Evolutionary conservation across 2,797 vertebrate species (phyloP).

Genomic region (Danio aesculapii): DNA sequence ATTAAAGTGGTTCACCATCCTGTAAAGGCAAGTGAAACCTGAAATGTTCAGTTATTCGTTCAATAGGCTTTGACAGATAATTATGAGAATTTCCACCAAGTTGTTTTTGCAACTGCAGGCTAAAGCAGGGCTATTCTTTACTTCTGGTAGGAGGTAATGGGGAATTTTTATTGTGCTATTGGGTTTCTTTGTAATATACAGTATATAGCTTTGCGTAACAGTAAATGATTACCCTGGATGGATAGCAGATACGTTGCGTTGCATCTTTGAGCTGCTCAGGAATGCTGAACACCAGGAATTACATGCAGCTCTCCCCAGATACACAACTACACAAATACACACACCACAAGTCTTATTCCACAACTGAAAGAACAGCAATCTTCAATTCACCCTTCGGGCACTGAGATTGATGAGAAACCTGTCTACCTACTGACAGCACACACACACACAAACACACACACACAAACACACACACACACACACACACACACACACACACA

Average conservation of each 20-base stretch:
- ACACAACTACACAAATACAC: neutral
- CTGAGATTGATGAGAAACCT: neutral
- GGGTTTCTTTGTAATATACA: constrained; percentile 29
- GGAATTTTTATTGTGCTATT: constrained; percentile 41
- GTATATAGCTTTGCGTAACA: constrained; percentile 4
- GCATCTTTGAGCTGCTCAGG: neutral
- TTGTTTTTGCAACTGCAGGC: neutral
- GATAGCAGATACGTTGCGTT: constrained; percentile 7
- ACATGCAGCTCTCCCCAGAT: neutral
- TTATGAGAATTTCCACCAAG: too few relatives aligned
- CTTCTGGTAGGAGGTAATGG: neutral
- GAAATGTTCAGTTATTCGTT: too few relatives aligned
- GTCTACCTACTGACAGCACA: neutral
- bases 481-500: neutral
- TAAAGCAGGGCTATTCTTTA: neutral
- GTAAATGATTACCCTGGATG: constrained; percentile 12
- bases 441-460: neutral
- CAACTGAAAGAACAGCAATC: neutral
- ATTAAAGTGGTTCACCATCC: too few relatives aligned
- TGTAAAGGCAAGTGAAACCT: too few relatives aligned
- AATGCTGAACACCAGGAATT: neutral
- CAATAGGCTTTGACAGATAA: too few relatives aligned
- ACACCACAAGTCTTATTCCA: neutral
- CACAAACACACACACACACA: neutral
- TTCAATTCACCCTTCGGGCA: neutral